Evolutionary conservation across 1,140 invertebrate genomes (phyloP).

Genomic region (Copidosoma floridanum): DNA sequence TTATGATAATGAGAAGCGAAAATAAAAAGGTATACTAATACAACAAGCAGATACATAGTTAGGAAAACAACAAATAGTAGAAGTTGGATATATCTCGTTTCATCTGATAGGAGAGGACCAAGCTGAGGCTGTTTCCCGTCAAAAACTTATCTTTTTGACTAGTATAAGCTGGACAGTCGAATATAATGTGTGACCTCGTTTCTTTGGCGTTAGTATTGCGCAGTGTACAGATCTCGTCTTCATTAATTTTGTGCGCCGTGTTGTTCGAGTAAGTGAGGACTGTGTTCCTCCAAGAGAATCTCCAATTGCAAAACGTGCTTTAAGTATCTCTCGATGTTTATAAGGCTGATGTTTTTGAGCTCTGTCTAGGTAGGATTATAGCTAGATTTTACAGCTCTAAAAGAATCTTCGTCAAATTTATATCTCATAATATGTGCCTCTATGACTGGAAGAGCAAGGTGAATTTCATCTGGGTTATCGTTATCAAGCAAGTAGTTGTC

Average conservation of each 20-base stretch:
- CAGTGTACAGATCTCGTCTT: background rate
- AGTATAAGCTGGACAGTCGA: background rate
- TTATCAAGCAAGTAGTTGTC: background rate
- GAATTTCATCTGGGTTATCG: background rate
- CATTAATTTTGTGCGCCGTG: background rate
- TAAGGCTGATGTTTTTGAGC: too few relatives aligned
- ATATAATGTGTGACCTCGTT: background rate
- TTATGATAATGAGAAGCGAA: too few relatives aligned
- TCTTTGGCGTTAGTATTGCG: background rate
- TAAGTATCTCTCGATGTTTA: background rate
- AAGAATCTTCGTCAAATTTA: too few relatives aligned
- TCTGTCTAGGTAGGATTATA: too few relatives aligned
- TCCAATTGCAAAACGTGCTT: background rate
- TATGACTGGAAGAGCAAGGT: background rate
- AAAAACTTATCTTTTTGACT: background rate
- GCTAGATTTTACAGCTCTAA: too few relatives aligned
- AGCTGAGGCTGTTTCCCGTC: background rate
- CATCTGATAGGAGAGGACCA: background rate
- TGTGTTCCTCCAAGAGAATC: background rate
- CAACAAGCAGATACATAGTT: too few relatives aligned
- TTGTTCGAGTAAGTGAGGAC: background rate
- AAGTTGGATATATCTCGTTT: background rate
- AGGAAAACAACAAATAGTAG: too few relatives aligned
- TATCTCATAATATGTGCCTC: too few relatives aligned
- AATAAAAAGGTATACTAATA: too few relatives aligned